phyloP scores from a whole-genome alignment of 1,140 invertebrate genomes.

The Bombus cullumanus region DNA sequence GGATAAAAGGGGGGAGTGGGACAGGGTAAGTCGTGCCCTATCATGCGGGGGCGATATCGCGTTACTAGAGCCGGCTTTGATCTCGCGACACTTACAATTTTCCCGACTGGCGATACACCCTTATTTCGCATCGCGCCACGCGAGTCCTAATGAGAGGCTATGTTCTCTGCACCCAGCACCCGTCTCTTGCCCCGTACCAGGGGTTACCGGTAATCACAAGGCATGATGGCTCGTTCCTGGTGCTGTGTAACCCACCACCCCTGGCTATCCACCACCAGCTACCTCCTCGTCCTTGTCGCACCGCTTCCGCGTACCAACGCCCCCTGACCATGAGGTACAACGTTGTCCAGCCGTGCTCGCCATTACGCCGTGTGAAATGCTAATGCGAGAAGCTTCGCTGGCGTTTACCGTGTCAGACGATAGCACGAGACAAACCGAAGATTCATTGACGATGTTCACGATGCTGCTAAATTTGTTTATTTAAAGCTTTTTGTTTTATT shows the following conservation, averaged over 20 bases:
- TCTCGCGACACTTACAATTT: conserved; percentile 84
- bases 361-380: conserved; percentile 70
- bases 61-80: conserved; percentile 81
- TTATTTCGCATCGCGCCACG: conserved; percentile 81
- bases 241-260: conserved; percentile 66
- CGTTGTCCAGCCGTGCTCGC: conserved; percentile 45
- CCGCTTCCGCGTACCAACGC: background rate
- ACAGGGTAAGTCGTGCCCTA: conserved; percentile 55
- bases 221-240: conserved; percentile 77
- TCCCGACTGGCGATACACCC: conserved; percentile 82
- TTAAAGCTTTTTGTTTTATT: background rate
- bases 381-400: conserved; percentile 63
- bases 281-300: conserved; percentile 24
- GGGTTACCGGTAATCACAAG: conserved; percentile 79
- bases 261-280: conserved; percentile 30
- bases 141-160: conserved; percentile 82
- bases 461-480: background rate
- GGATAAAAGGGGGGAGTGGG: background rate
- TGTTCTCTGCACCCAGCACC: conserved; percentile 70
- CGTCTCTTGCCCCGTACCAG: conserved; percentile 31
- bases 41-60: conserved; percentile 79
- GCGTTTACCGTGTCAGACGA: conserved; percentile 58
- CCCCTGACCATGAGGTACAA: background rate
- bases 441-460: background rate
- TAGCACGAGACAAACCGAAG: conserved; percentile 39